Base-by-base conservation (phyloP, 1,140 invertebrate genomes). In the Aphidius gifuensis region DNA sequence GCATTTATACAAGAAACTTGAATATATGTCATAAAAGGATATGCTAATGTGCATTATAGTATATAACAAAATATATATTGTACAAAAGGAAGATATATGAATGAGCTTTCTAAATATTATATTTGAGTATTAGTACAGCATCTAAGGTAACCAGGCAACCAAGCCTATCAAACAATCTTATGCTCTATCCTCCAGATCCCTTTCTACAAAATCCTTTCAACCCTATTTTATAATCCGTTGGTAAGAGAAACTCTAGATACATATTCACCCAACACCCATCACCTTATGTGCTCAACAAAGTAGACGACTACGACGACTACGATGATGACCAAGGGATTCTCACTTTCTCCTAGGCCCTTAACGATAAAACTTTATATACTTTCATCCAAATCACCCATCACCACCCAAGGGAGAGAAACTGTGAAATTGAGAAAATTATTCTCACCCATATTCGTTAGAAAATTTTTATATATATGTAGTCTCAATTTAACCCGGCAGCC, bases 381-480 rank as follows among this genome's bases (percentile, higher is more conserved):
- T 32, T 32, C 23, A 16, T 16, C 23, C 23, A 32, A 32, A 32
- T 32, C 23, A 32, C 23, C 23, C 23, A 32, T 32, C 23, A 32
- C 23, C 23, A 32, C 76, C 74, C 73, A 70, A 74, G 75, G 47
- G 65, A 64, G 65, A 64, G 74, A 76, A 73, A 74, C 76, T 70
- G 71, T 70, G 74, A 79, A 80, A 80, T 80, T 79, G 79, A 80
- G 78, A 80, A 80, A 80, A 80, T 80, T 80, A 80, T 80, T 74
- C 78, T 71, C 61, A 61, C 69, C 61, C 61, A 54, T 44, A 9
- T 38, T 32, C 61, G 61, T 62, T 63, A 58, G 58, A 53, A 49
- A 63, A 49, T 54, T 49, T 62, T 32, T 40, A 32, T 32, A 32
- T 32, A 32, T 2, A 32, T 39, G 2, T 11, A 43, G 39, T 42